Evolutionary conservation across 2,888 invertebrate genomes (phyloP).

Genomic region (Tinea pellionella): DNA sequence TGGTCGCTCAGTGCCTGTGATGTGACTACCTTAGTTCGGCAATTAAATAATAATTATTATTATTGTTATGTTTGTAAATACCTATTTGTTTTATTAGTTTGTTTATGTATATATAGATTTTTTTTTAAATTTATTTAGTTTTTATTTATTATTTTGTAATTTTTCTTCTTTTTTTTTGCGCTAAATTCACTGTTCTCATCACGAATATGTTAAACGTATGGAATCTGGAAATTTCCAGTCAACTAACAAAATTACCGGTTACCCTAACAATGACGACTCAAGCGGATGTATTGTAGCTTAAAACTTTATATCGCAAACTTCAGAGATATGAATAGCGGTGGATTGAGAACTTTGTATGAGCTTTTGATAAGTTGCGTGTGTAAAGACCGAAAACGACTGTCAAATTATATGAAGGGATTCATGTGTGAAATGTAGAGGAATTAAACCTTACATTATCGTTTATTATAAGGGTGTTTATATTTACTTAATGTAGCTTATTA

Average conservation of each 20-base stretch:
- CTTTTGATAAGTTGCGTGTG: not conserved
- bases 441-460: not conserved
- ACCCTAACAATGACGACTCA: constrained; percentile 6
- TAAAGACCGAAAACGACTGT: not conserved
- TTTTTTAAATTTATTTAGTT: not conserved
- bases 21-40: too few species aligned
- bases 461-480: too few species aligned
- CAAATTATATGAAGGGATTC: not conserved
- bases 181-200: too few species aligned
- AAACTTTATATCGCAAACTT: constrained; percentile 8
- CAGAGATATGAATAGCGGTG: not conserved
- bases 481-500: too few species aligned
- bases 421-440: not conserved
- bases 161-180: too few species aligned
- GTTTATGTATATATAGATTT: too few species aligned
- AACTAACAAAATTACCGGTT: constrained; percentile 2
- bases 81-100: too few species aligned
- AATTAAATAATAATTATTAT: too few species aligned
- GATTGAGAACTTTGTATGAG: not conserved
- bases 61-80: too few species aligned
- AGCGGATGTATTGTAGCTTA: constrained; percentile 11
- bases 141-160: too few species aligned
- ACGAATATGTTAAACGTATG: too few species aligned
- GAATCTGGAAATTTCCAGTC: not conserved
- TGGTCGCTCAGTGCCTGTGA: too few species aligned